Evolutionary conservation across 1,140 invertebrate genomes (phyloP).

Genomic region (Drosophila ironensis): DNA sequence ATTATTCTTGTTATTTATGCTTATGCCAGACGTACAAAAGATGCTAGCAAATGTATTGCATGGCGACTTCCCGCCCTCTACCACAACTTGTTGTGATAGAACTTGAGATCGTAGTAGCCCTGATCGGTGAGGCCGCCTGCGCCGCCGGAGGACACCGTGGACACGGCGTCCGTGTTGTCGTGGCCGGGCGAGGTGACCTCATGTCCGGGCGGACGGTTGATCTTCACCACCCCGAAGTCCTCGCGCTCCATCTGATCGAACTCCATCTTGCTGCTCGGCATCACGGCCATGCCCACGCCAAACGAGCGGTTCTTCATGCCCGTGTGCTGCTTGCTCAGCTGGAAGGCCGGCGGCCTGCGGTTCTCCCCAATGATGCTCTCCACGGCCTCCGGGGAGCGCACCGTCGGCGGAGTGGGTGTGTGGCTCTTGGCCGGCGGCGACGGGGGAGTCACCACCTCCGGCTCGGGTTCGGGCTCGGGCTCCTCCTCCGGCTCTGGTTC

Average conservation of each 20-base stretch:
- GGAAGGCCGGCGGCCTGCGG: slow-evolving; percentile 58
- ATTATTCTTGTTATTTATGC: slow-evolving; percentile 42
- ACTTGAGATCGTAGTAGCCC: slow-evolving; percentile 86
- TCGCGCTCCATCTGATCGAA: slow-evolving; percentile 75
- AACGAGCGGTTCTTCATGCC: slow-evolving; percentile 80
- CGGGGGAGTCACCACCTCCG: slow-evolving; percentile 37
- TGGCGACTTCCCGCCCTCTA: slow-evolving; percentile 72
- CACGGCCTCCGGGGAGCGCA: slow-evolving; percentile 54
- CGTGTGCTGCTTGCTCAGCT: slow-evolving; percentile 79
- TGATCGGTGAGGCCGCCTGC: slow-evolving; percentile 83
- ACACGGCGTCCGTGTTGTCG: slow-evolving; percentile 69
- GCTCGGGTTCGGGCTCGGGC: slow-evolving; percentile 33
- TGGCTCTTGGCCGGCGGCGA: slow-evolving; percentile 42
- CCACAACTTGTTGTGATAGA: slow-evolving; percentile 86
- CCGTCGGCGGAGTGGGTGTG: slow-evolving; percentile 52
- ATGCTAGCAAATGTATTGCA: slow-evolving; percentile 41
- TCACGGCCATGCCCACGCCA: slow-evolving; percentile 76
- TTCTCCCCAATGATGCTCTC: slow-evolving; percentile 69
- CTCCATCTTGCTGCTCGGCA: slow-evolving; percentile 79
- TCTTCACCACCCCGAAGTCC: slow-evolving; percentile 78
- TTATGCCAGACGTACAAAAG: slow-evolving; percentile 62
- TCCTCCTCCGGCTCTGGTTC: slow-evolving; percentile 23
- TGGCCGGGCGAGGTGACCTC: slow-evolving; percentile 55
- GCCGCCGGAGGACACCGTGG: slow-evolving; percentile 54
- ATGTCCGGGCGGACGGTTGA: slow-evolving; percentile 73